Evolutionary conservation across 2,797 vertebrate species (phyloP).

Genomic region (Trachurus trachurus): DNA sequence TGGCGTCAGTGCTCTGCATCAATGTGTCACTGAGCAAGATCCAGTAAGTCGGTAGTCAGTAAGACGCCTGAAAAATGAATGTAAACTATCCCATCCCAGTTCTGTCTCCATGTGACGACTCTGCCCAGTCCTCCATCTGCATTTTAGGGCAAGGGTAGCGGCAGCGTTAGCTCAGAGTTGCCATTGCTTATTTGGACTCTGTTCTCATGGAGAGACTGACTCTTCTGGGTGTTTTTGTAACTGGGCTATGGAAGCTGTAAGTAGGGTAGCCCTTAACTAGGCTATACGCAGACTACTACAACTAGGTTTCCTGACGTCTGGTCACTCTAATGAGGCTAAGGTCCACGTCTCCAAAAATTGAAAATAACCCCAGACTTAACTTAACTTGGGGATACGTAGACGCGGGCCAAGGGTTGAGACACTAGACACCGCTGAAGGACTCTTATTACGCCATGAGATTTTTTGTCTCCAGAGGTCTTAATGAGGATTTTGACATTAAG

Average conservation of each 20-base stretch:
- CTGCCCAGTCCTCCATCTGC: conserved; percentile 50
- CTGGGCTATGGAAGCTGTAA: conserved; percentile 80
- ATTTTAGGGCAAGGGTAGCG: conserved; percentile 58
- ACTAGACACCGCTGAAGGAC: background rate
- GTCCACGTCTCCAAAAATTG: conserved; percentile 43
- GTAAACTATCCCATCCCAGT: conserved; percentile 58
- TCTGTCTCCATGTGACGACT: conserved; percentile 56
- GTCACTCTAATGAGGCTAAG: conserved; percentile 68
- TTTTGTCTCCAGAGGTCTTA: background rate
- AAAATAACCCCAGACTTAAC: conserved; percentile 8
- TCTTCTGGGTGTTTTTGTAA: conserved; percentile 77
- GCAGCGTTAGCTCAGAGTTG: conserved; percentile 67
- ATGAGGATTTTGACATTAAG: background rate
- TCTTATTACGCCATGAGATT: background rate
- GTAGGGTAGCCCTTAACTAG: conserved; percentile 80
- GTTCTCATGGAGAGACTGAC: conserved; percentile 68
- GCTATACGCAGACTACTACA: conserved; percentile 63
- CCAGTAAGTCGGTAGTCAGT: conserved; percentile 51
- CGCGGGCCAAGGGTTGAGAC: no score
- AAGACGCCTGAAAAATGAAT: conserved; percentile 69
- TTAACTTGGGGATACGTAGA: conserved; percentile 13
- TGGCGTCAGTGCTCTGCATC: conserved; percentile 49
- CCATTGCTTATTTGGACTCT: conserved; percentile 73
- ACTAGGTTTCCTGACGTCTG: conserved; percentile 48
- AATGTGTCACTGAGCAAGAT: conserved; percentile 62